Conservation (phyloP, 2,888 invertebrate genomes). For the Morinoia aosen region DNA sequence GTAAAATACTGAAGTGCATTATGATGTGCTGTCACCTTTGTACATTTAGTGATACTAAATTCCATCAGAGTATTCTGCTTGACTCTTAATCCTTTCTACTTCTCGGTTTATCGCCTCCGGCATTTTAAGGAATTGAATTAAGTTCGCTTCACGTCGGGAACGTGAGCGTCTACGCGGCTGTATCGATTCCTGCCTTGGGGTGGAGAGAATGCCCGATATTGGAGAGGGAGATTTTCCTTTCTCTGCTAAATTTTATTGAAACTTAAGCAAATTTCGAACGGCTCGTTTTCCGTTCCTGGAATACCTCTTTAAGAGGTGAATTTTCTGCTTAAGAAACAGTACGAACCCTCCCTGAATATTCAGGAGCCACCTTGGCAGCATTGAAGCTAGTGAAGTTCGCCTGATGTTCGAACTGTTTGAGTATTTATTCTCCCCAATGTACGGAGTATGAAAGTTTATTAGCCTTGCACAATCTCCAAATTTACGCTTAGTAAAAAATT, state of each 20-base stretch:
- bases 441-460: too few relatives aligned
- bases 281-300: neutral
- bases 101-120: neutral
- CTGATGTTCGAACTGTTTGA: too few relatives aligned
- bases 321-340: neutral
- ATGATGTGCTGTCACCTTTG: neutral
- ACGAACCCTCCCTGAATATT: too few relatives aligned
- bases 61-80: neutral
- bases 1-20: too few relatives aligned
- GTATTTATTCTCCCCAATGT: too few relatives aligned
- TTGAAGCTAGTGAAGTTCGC: too few relatives aligned
- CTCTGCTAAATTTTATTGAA: neutral
- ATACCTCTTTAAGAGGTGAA: neutral
- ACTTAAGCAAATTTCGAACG: constrained; percentile 1
- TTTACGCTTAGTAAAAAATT: too few relatives aligned
- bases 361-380: too few relatives aligned
- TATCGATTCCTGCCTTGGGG: neutral
- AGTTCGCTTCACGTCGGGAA: neutral
- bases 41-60: neutral
- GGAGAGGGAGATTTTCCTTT: neutral
- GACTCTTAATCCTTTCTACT: neutral
- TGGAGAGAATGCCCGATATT: neutral
- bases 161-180: neutral
- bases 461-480: too few relatives aligned
- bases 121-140: neutral